Conservation (phyloP, 2,113 vertebrate genomes). For the Pituophis catenifer region DNA sequence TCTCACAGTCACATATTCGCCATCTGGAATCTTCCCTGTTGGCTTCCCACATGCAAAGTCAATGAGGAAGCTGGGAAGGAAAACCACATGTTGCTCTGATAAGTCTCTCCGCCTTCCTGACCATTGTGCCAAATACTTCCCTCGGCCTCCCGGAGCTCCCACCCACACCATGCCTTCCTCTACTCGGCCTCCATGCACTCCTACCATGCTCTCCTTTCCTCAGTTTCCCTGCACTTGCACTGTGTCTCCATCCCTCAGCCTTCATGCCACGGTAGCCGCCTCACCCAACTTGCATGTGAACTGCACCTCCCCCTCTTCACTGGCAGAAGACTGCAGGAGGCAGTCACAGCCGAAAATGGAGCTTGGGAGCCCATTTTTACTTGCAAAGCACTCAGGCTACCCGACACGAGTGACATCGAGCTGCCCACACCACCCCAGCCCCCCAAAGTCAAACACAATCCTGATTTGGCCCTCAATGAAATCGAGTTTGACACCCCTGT, state of each 20-base stretch:
- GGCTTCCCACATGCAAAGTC: background rate
- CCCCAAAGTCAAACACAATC: too few relatives aligned
- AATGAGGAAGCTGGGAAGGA: background rate
- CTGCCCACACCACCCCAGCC: too few relatives aligned
- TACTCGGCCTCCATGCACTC: background rate
- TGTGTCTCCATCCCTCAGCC: background rate
- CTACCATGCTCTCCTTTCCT: background rate
- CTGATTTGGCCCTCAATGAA: too few relatives aligned
- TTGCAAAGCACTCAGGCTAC: too few relatives aligned
- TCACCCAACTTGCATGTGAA: background rate
- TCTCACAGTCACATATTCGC: background rate
- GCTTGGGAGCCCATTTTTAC: too few relatives aligned
- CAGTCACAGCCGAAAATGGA: too few relatives aligned
- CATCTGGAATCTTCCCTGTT: background rate
- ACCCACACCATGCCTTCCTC: background rate
- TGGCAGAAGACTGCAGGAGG: too few relatives aligned
- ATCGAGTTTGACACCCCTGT: too few relatives aligned
- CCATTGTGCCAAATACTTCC: background rate
- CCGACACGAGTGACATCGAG: too few relatives aligned
- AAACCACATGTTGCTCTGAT: background rate
- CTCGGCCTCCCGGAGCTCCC: background rate
- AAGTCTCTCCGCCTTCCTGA: background rate
- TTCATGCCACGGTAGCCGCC: background rate
- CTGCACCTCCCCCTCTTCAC: background rate
- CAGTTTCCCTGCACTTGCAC: background rate